These are phyloP conservation scores for Ferdinandea cuprea DNA, from an alignment of 2,888 invertebrate genomes.

Conservation along the genomic window DNA sequence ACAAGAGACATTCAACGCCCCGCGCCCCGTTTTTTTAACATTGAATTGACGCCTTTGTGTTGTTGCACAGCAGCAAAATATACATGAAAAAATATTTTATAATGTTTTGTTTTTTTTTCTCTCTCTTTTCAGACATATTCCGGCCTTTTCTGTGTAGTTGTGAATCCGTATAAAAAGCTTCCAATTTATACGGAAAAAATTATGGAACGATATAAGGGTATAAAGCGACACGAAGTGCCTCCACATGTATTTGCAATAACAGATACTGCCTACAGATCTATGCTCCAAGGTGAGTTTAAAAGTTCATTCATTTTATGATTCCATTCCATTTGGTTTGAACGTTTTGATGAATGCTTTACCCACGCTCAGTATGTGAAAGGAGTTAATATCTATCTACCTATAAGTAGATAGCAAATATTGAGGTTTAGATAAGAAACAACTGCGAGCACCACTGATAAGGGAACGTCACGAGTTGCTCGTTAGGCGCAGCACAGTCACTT, in stretches of 20 bases:
- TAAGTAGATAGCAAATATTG: slow-evolving; percentile 62
- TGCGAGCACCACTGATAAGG: slow-evolving; percentile 27
- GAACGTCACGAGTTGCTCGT: slow-evolving; percentile 28
- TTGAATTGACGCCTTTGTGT: slow-evolving; percentile 54
- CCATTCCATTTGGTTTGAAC: not conserved
- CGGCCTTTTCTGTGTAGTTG: slow-evolving; percentile 99
- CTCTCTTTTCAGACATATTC: slow-evolving; percentile 95
- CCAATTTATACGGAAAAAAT: slow-evolving; percentile 99
- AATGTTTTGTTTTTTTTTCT: not conserved
- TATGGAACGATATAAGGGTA: slow-evolving; percentile 99
- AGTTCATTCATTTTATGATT: slow-evolving; percentile 20
- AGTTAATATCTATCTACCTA: too few relatives aligned
- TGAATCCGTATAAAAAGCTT: slow-evolving; percentile 99
- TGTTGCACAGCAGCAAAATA: slow-evolving; percentile 19
- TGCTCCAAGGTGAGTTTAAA: slow-evolving; percentile 94
- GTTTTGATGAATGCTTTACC: slow-evolving; percentile 28
- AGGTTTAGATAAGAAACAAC: slow-evolving; percentile 54
- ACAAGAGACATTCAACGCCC: slow-evolving; percentile 11
- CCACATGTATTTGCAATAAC: slow-evolving; percentile 99
- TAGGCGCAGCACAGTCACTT: slow-evolving; percentile 27
- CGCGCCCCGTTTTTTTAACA: not conserved
- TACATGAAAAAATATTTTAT: slow-evolving; percentile 10
- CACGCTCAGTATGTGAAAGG: slow-evolving; percentile 6
- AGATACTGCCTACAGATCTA: slow-evolving; percentile 98
- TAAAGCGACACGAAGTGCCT: slow-evolving; percentile 99